phyloP scores from a whole-genome alignment of 2,888 invertebrate species.

The Meiosimyza decipiens region DNA sequence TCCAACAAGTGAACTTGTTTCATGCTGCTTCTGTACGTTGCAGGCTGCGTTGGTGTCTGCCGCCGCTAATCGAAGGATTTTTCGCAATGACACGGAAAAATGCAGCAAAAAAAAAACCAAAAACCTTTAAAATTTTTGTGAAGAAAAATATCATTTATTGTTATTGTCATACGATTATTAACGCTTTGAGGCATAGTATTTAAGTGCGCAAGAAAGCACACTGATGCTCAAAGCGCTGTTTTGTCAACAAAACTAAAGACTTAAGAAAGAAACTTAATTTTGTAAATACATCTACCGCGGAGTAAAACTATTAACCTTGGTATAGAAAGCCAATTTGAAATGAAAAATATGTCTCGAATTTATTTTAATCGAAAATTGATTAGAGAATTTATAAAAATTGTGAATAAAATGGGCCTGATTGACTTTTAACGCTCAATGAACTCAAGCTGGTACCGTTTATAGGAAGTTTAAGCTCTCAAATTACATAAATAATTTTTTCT shows the following conservation, averaged over 20 bases:
- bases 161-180: slow-evolving; percentile 34
- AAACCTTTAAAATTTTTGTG: slow-evolving; percentile 22
- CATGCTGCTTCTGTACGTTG: slow-evolving; percentile 8
- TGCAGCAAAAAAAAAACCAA: slow-evolving; percentile 17
- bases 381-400: too few relatives aligned
- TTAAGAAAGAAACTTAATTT: slow-evolving; percentile 6
- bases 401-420: too few relatives aligned
- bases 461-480: too few relatives aligned
- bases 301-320: neutral
- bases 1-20: slow-evolving; percentile 27
- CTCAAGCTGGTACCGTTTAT: too few relatives aligned
- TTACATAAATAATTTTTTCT: too few relatives aligned
- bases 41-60: slow-evolving; percentile 18
- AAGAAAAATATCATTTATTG: slow-evolving; percentile 30
- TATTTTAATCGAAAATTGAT: too few relatives aligned
- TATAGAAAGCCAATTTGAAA: too few relatives aligned
- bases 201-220: neutral
- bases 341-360: too few relatives aligned
- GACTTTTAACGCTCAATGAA: too few relatives aligned
- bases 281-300: neutral
- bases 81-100: slow-evolving; percentile 7
- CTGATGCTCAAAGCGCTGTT: neutral
- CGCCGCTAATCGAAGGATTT: slow-evolving; percentile 15
- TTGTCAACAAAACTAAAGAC: slow-evolving; percentile 3
- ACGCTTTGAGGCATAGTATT: slow-evolving; percentile 25